Percentiles rank a stretch among this genome's conserved stretches.
Conservation (phyloP, 2,113 vertebrate species). For the Embiotoca jacksoni region DNA sequence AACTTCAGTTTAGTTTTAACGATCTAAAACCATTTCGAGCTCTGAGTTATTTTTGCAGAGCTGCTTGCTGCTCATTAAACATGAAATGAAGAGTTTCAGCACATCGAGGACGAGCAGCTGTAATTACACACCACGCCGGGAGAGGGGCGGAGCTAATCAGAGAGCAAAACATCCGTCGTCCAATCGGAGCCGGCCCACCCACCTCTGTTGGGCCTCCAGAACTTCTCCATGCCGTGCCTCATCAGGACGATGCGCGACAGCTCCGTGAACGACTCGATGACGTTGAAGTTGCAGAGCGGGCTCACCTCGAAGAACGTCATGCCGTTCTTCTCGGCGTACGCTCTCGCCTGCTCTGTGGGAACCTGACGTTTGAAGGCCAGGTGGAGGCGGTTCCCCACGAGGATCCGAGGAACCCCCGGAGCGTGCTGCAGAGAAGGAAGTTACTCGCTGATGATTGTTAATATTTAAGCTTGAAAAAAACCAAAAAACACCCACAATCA, state of each 20-base stretch:
- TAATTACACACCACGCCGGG: too few species aligned
- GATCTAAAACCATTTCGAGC: too few species aligned
- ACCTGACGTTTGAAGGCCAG: slow-evolving; percentile 98
- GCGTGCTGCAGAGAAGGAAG: slow-evolving; percentile 87
- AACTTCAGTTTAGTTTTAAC: too few species aligned
- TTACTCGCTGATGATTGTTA: too few species aligned
- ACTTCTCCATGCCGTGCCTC: slow-evolving; percentile 99
- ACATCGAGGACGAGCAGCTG: too few species aligned
- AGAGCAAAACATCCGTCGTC: too few species aligned
- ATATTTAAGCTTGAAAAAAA: too few species aligned
- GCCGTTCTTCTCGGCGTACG: slow-evolving; percentile 97
- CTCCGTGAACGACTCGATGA: slow-evolving; percentile 98
- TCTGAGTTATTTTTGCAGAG: too few species aligned
- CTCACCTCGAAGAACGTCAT: slow-evolving; percentile 99
- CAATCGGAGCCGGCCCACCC: slow-evolving; percentile 31
- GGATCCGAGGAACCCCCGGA: slow-evolving; percentile 95
- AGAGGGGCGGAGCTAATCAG: too few species aligned
- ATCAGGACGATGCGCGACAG: slow-evolving; percentile 98
- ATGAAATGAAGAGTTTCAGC: too few species aligned
- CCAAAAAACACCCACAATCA: too few species aligned
- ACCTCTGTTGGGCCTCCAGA: slow-evolving; percentile 99
- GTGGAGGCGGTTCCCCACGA: slow-evolving; percentile 97
- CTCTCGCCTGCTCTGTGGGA: slow-evolving; percentile 95
- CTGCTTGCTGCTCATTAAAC: too few species aligned
- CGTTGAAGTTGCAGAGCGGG: slow-evolving; percentile 98